phyloP scores from a whole-genome alignment of 2,113 vertebrate genomes.

The Halcyon malimbica region DNA sequence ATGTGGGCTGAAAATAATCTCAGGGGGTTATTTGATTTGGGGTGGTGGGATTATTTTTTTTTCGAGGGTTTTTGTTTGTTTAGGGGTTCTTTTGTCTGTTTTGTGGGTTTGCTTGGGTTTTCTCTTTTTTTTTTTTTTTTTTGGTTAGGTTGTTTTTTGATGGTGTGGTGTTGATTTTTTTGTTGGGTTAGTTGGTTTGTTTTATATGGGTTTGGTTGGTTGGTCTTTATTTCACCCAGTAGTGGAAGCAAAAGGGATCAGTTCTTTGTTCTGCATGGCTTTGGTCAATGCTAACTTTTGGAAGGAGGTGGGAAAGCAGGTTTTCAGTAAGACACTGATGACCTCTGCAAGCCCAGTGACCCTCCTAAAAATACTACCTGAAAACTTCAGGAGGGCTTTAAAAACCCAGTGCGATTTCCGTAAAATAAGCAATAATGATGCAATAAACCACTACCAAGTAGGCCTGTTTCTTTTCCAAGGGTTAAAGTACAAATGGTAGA shows the following conservation, averaged over 20 bases:
- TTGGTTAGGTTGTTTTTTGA: neutral
- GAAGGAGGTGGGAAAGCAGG: neutral
- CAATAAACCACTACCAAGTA: neutral
- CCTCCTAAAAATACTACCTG: neutral
- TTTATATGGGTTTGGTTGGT: neutral
- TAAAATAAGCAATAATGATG: neutral
- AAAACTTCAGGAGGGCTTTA: neutral
- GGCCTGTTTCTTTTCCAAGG: neutral
- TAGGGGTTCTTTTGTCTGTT: no score
- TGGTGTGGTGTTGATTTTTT: neutral
- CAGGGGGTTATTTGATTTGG: neutral
- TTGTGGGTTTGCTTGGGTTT: neutral
- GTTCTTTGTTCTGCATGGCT: neutral
- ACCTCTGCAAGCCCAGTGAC: neutral
- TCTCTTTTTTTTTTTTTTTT: neutral
- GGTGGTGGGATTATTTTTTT: neutral
- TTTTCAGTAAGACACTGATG: neutral
- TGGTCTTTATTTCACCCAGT: neutral
- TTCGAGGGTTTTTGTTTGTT: no score
- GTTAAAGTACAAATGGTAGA: neutral
- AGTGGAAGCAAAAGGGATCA: neutral
- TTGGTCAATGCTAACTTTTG: neutral
- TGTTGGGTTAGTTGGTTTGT: no score
- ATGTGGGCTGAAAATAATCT: neutral
- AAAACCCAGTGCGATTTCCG: neutral